Evolutionary conservation across 2,888 invertebrate genomes (phyloP), one percentile per base, ranked within the genome.

Genomic region (Erannis defoliaria): DNA sequence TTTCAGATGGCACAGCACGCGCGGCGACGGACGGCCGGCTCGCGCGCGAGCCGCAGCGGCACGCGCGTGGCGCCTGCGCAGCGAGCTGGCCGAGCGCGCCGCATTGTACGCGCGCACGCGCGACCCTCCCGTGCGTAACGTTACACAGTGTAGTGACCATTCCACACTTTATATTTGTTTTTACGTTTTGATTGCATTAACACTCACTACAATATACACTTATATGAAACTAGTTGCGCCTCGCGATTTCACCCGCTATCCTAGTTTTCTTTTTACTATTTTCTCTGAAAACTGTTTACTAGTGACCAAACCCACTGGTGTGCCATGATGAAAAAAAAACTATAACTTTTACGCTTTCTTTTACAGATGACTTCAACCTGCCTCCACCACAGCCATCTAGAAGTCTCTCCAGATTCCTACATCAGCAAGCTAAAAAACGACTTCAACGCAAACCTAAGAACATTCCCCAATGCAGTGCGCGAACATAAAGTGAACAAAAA

Each of bases 301-400:
- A n/a, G n/a, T n/a, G n/a, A n/a, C n/a, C n/a, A n/a, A n/a, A n/a
- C 6, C 14, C 12, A 19, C 21, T 12, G 8, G 0, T 26, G 9
- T 23, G 6, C 8, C 4, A 14, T 4, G n/a, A n/a, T n/a, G n/a
- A n/a, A 26, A 5, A 26, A 2, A 1, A 23, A 5, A 23, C 12
- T 18, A 37, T 37, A 2, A 12, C 21, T 35, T 50, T 64, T 59
- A 10, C 14, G 14, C 19, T 46, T 38, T 21, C 10, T 48, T 16
- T 82, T 82, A 5, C 86, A 93, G 92, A 72, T 80, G 49, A 88
- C 86, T 42, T 89, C 90, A 6, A 93, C 93, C 0, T 92, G 93
- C 62, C 83, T 93, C 5, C 90, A 93, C 64, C 91, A 93, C 80
- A 91, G 90, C 67, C 86, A 92, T 33, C 74, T 93, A 6, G 92